phyloP scores from a whole-genome alignment of 64 coral and sea anemone genomes.

The Dendronephthya gigantea region DNA sequence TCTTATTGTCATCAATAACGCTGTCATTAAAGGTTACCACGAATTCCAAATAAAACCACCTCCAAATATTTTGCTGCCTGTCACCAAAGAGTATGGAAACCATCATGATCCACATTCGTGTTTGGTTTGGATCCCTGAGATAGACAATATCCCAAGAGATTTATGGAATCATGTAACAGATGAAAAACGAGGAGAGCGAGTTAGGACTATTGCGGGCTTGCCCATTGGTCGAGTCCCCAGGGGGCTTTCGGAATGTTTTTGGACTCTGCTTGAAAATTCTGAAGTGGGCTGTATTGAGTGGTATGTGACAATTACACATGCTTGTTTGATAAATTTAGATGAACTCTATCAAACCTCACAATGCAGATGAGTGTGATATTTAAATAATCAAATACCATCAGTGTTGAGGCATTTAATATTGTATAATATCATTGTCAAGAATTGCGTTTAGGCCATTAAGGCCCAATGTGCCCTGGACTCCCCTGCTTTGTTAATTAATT shows the following conservation, averaged over 20 bases:
- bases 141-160: slow-evolving; percentile 22
- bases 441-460: neutral
- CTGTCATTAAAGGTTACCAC: slow-evolving; percentile 34
- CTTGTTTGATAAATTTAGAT: neutral
- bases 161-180: neutral
- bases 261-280: no score
- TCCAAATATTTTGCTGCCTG: neutral
- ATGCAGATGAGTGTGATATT: neutral
- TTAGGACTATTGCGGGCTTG: neutral
- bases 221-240: neutral
- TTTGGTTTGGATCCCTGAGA: slow-evolving; percentile 28
- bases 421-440: neutral
- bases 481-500: no score
- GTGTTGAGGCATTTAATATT: neutral
- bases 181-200: neutral
- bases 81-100: slow-evolving; percentile 1
- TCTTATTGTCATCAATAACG: slow-evolving; percentile 18
- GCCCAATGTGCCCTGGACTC: neutral
- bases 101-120: slow-evolving; percentile 29
- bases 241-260: no score
- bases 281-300: no score
- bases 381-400: neutral
- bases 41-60: neutral
- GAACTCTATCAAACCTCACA: neutral
- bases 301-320: no score